Percentiles rank a stretch among this genome's conserved stretches.
Evolutionary conservation across 2,113 vertebrate genomes (phyloP).

Genomic region (Myrmecophaga tridactyla): DNA sequence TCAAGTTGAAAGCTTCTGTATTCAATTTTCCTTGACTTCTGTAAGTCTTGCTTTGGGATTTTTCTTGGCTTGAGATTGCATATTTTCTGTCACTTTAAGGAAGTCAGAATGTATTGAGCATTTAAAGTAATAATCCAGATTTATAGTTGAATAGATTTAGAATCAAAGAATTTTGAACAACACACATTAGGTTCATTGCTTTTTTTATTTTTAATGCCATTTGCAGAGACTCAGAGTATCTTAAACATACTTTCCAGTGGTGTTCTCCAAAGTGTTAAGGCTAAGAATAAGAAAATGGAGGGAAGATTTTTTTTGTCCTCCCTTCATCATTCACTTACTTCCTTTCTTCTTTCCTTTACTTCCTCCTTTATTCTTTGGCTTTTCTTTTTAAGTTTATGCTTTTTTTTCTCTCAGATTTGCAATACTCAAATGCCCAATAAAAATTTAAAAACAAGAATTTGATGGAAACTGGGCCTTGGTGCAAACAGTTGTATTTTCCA

Average conservation of each 20-base stretch:
- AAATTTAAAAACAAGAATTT: constrained; percentile 36
- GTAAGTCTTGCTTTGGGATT: constrained; percentile 53
- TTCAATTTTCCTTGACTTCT: constrained; percentile 62
- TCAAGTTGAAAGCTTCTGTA: constrained; percentile 45
- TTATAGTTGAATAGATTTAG: constrained; percentile 44
- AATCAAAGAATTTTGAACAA: constrained; percentile 61
- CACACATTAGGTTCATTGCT: constrained; percentile 36
- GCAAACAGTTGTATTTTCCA: constrained; percentile 59
- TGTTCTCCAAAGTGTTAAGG: background rate
- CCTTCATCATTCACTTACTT: background rate
- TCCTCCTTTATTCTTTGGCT: background rate
- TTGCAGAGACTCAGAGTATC: constrained; percentile 11
- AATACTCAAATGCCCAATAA: constrained; percentile 29
- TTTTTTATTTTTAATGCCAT: background rate
- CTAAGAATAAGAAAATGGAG: constrained; percentile 22
- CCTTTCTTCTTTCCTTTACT: background rate
- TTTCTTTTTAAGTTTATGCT: background rate
- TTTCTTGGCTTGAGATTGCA: constrained; percentile 61
- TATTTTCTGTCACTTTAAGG: constrained; percentile 51
- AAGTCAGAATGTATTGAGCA: constrained; percentile 44
- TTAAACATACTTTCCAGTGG: background rate
- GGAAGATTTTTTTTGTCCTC: background rate
- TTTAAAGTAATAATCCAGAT: constrained; percentile 58
- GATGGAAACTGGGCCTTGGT: background rate
- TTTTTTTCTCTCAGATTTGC: background rate